phyloP scores from a whole-genome alignment of 2,113 vertebrate genomes.

The Stigmatopora argus region DNA sequence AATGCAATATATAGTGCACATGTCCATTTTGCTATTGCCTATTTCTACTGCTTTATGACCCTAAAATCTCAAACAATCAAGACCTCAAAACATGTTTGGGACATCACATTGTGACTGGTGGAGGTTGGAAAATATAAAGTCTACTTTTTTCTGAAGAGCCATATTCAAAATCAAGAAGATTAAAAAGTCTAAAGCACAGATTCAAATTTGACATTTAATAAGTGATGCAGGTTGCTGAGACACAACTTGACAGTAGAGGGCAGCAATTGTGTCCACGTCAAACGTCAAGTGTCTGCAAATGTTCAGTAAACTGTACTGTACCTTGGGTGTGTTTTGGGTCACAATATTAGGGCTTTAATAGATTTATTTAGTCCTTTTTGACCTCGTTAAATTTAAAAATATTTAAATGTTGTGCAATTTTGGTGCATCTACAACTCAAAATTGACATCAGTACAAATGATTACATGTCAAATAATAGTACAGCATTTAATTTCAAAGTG shows the following conservation, averaged over 20 bases:
- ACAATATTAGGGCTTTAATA: not conserved
- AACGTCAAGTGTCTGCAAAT: not conserved
- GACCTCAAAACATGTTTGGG: too few species aligned
- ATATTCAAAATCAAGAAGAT: too few species aligned
- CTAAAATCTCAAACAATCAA: too few species aligned
- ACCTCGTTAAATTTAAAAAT: not conserved
- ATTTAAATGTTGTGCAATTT: not conserved
- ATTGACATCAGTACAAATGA: not conserved
- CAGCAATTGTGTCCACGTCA: conserved; percentile 36
- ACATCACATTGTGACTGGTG: too few species aligned
- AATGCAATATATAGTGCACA: not conserved
- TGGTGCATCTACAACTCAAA: not conserved
- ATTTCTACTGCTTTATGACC: too few species aligned
- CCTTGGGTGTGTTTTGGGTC: not conserved
- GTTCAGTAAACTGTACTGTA: not conserved
- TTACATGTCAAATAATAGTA: not conserved
- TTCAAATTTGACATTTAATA: not conserved
- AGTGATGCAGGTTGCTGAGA: not conserved
- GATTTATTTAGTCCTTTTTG: not conserved
- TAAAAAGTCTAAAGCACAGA: too few species aligned
- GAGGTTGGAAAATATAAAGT: too few species aligned
- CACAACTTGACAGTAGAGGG: conserved; percentile 41
- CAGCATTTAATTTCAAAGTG: too few species aligned
- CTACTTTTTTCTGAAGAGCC: too few species aligned
- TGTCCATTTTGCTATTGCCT: too few species aligned